These are phyloP conservation scores for Agelas oroides DNA, from an alignment of 37 sponge, comb jelly and placozoan species.

Conservation along the genomic window DNA sequence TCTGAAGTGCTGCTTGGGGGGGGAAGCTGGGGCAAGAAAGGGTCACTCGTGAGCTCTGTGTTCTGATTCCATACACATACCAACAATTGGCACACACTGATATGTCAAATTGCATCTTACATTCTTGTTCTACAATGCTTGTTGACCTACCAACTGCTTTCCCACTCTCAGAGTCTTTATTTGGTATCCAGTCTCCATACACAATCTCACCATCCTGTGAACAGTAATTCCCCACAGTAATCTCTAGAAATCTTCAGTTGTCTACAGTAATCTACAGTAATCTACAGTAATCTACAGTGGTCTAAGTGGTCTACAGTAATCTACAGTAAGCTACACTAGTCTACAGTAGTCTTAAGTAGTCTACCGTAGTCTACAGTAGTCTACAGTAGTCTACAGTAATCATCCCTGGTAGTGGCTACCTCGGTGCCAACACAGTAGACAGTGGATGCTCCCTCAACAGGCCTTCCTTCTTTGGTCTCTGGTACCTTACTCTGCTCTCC, in stretches of 20 bases:
- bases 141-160: constrained; percentile 63
- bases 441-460: constrained; percentile 66
- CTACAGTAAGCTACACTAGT: too few species aligned
- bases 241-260: too few species aligned
- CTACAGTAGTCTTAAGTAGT: too few species aligned
- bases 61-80: too few species aligned
- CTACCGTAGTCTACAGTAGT: too few species aligned
- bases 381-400: background rate
- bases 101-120: too few species aligned
- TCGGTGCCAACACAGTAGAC: constrained; percentile 94
- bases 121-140: too few species aligned
- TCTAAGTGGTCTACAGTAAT: too few species aligned
- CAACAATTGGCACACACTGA: too few species aligned
- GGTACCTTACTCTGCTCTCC: background rate
- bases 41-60: background rate
- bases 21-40: constrained; percentile 33
- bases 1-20: constrained; percentile 59
- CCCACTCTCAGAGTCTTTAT: constrained; percentile 90
- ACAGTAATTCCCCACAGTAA: background rate
- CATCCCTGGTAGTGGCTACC: constrained; percentile 16
- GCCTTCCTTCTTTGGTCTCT: constrained; percentile 6
- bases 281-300: too few species aligned
- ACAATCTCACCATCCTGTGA: constrained; percentile 93
- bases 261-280: too few species aligned
- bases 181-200: constrained; percentile 85